phyloP scores from a whole-genome alignment of 2,113 vertebrate genomes.

The Tympanuchus pallidicinctus region DNA sequence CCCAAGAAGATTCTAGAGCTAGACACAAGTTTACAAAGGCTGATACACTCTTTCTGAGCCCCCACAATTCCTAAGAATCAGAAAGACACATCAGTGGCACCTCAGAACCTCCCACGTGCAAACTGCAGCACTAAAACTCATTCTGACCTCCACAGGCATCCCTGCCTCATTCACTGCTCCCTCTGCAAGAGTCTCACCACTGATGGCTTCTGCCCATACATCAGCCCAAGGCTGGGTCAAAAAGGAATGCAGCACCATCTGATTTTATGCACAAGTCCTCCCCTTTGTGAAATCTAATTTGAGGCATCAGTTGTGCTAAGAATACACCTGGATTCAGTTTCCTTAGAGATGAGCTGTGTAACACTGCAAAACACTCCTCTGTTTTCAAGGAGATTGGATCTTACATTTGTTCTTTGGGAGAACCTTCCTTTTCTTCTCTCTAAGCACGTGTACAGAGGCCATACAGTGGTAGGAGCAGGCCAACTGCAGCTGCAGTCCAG shows the following conservation, averaged over 20 bases:
- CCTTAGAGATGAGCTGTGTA: neutral
- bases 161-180: neutral
- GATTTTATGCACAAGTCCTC: neutral
- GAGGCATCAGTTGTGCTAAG: neutral
- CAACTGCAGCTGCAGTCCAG: neutral
- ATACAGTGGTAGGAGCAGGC: neutral
- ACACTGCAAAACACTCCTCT: neutral
- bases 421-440: neutral
- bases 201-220: neutral
- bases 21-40: neutral
- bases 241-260: neutral
- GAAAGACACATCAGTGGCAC: neutral
- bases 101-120: neutral
- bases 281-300: neutral
- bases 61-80: neutral
- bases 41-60: neutral
- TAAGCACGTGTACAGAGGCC: neutral
- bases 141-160: neutral
- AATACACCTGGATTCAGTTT: neutral
- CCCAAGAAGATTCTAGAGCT: neutral
- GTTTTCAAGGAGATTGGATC: slow-evolving; percentile 12
- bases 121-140: neutral
- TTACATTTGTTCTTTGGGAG: neutral
- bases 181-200: neutral
- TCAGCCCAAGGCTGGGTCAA: neutral